These are phyloP conservation scores for Xerus rutilus DNA, from an alignment of 2,797 vertebrate species.

Conservation along the genomic window DNA sequence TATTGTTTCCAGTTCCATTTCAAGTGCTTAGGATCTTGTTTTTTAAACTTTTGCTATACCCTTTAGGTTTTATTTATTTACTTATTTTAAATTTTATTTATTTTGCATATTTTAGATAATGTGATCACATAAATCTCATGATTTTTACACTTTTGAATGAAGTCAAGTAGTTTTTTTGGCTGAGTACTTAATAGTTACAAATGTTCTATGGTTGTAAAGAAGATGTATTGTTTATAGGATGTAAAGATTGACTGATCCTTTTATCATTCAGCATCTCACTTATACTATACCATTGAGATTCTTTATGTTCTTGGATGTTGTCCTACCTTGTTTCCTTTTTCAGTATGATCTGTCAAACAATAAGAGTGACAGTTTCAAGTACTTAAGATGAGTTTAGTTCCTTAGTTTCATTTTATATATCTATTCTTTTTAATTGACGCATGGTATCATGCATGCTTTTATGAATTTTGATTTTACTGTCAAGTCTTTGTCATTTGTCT, in stretches of 20 bases:
- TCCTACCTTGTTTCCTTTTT: not conserved
- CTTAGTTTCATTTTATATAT: not conserved
- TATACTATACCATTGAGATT: not conserved
- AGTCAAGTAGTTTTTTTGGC: not conserved
- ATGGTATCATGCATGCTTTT: not conserved
- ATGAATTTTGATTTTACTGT: not conserved
- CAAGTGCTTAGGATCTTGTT: not conserved
- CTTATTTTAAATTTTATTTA: not conserved
- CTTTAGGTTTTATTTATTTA: not conserved
- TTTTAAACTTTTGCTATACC: not conserved
- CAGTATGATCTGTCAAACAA: not conserved
- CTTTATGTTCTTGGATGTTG: not conserved
- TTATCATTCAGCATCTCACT: not conserved
- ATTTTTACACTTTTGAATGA: constrained; percentile 6
- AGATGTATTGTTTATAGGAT: not conserved
- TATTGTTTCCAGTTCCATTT: not conserved
- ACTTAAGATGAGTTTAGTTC: not conserved
- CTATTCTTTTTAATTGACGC: not conserved
- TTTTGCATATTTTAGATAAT: not conserved
- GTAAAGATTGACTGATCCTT: not conserved
- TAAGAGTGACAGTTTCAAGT: not conserved
- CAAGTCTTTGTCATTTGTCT: not conserved
- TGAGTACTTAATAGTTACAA: not conserved
- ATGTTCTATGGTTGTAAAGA: not conserved
- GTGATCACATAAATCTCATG: not conserved